Conservation (phyloP, 2,797 vertebrate species). For the Microcaecilia unicolor region DNA sequence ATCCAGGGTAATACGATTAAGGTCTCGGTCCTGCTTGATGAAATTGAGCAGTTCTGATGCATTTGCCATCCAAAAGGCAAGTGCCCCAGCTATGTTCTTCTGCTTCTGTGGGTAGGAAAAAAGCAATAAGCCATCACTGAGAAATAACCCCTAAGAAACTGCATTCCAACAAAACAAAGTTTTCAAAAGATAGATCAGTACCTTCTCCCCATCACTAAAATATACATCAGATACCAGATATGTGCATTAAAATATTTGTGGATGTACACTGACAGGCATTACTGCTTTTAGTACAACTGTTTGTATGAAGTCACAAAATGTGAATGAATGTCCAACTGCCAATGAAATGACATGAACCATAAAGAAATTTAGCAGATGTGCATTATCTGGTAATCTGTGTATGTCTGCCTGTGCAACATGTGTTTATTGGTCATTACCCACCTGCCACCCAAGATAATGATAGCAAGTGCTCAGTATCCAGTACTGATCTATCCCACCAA, state of each 20-base stretch:
- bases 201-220: conserved; percentile 49
- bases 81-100: conserved; percentile 94
- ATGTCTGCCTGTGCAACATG: conserved; percentile 41
- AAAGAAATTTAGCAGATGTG: no score
- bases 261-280: not conserved
- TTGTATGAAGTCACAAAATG: conserved; percentile 14
- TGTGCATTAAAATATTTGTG: conserved; percentile 30
- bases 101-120: conserved; percentile 75
- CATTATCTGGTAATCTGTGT: conserved; percentile 64
- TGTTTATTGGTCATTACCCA: conserved; percentile 31
- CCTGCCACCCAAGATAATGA: conserved; percentile 48
- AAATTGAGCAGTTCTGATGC: conserved; percentile 96
- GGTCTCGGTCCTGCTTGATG: conserved; percentile 90
- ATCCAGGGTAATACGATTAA: conserved; percentile 85
- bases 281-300: not conserved
- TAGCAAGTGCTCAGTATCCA: conserved; percentile 51
- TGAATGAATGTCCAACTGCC: conserved; percentile 10
- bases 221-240: conserved; percentile 60
- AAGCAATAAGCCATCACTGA: conserved; percentile 4
- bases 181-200: conserved; percentile 77
- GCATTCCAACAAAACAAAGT: conserved; percentile 51
- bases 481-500: conserved; percentile 69
- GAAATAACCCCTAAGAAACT: conserved; percentile 17
- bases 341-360: no score
- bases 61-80: conserved; percentile 99